Evolutionary conservation across 2,888 invertebrate genomes (phyloP).

Genomic region (Xestia c-nigrum): DNA sequence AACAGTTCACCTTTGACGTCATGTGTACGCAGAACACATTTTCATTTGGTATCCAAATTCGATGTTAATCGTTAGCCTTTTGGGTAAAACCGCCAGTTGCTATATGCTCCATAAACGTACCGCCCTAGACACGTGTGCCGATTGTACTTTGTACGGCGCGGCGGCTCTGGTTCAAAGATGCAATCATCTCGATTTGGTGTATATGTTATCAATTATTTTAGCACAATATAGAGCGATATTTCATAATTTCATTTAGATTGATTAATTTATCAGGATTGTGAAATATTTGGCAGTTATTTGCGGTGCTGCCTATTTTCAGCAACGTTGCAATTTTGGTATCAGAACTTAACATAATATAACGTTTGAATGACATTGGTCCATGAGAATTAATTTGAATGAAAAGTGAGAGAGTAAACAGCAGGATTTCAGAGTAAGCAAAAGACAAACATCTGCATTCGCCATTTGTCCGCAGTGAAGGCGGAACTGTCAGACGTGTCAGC

Average conservation of each 20-base stretch:
- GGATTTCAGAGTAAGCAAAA: not conserved
- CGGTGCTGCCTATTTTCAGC: not conserved
- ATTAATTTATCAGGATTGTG: not conserved
- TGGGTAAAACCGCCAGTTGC: constrained; percentile 43
- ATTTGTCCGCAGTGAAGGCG: constrained; percentile 58
- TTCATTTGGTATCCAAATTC: constrained; percentile 65
- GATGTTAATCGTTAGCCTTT: constrained; percentile 66
- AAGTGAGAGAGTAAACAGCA: not conserved
- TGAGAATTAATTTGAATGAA: not conserved
- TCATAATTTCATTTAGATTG: not conserved
- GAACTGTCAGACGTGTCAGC: constrained; percentile 57
- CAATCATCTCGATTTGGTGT: not conserved
- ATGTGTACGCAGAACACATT: constrained; percentile 72
- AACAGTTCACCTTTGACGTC: constrained; percentile 83
- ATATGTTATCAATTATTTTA: not conserved
- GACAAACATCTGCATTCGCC: constrained; percentile 52
- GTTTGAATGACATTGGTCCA: not conserved
- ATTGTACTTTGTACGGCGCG: constrained; percentile 20
- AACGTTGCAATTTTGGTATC: not conserved
- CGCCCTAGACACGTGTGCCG: constrained; percentile 1
- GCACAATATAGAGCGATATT: not conserved
- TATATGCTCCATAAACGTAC: constrained; percentile 27
- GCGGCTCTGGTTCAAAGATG: constrained; percentile 7
- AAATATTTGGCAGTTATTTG: not conserved
- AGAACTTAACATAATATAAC: not conserved